These are phyloP conservation scores for Sinosuthora webbiana DNA, from an alignment of 2,113 vertebrate species.

Conservation along the genomic window DNA sequence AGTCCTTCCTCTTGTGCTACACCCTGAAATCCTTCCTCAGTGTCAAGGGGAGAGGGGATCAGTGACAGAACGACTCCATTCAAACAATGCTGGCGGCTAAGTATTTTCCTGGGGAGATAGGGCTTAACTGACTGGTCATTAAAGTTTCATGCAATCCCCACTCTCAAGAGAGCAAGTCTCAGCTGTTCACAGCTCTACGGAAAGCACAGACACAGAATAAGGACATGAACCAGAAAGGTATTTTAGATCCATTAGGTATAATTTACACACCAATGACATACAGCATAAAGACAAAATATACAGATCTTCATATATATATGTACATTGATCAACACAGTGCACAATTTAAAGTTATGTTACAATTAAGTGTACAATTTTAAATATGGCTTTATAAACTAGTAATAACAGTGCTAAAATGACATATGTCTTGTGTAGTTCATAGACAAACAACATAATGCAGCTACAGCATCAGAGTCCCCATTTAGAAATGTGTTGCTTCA, in stretches of 20 bases:
- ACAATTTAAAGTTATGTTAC: constrained; percentile 76
- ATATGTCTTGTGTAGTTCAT: constrained; percentile 28
- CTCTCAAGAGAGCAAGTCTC: background rate
- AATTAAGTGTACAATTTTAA: constrained; percentile 76
- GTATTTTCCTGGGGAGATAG: background rate
- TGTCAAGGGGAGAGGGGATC: background rate
- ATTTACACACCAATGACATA: constrained; percentile 77
- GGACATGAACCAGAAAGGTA: constrained; percentile 56
- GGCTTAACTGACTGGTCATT: background rate
- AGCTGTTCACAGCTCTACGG: background rate
- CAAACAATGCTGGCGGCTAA: background rate
- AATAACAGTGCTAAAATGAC: constrained; percentile 72
- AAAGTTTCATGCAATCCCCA: background rate
- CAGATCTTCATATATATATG: constrained; percentile 69
- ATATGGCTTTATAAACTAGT: constrained; percentile 82
- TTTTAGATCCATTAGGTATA: constrained; percentile 71
- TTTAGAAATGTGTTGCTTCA: background rate
- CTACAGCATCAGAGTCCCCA: constrained; percentile 14
- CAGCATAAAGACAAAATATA: constrained; percentile 75
- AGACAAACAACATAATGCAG: constrained; percentile 54
- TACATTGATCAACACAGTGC: constrained; percentile 71
- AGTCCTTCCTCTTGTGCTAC: background rate
- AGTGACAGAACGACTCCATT: background rate
- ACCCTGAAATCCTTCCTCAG: background rate
- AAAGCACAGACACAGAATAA: constrained; percentile 43